Evolutionary conservation across 2,113 vertebrate species (phyloP).

Genomic region (Rhabdornis inornatus): DNA sequence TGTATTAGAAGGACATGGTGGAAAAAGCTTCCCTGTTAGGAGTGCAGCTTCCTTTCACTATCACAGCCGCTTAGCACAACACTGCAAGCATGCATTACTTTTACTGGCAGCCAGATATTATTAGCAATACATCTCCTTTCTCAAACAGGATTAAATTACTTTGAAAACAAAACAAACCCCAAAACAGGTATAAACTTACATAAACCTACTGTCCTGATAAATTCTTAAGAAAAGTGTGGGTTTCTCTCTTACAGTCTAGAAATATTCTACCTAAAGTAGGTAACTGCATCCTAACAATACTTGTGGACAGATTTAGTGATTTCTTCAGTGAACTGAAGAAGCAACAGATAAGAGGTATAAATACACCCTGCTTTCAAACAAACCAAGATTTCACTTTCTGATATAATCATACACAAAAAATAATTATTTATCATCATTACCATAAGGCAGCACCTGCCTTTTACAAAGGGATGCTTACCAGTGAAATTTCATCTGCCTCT

Average conservation of each 20-base stretch:
- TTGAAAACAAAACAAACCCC: not conserved
- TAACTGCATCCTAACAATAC: not conserved
- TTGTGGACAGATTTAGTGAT: not conserved
- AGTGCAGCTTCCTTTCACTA: not conserved
- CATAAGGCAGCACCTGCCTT: not conserved
- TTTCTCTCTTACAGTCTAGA: not conserved
- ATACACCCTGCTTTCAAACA: not conserved
- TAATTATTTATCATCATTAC: not conserved
- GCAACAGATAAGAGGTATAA: not conserved
- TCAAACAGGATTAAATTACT: not conserved
- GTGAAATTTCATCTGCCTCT: not conserved
- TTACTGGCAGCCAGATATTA: not conserved
- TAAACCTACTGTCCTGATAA: not conserved
- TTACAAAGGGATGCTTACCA: not conserved
- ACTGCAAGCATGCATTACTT: not conserved
- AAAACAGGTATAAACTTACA: not conserved
- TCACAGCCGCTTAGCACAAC: not conserved
- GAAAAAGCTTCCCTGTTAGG: not conserved
- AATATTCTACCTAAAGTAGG: not conserved
- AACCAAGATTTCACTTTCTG: not conserved
- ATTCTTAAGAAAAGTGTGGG: not conserved
- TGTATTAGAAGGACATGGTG: not conserved
- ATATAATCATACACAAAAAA: not conserved
- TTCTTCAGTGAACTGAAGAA: not conserved
- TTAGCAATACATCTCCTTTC: not conserved